A percentile compares a stretch with the other conserved stretches of the same genome.
Evolutionary conservation across 2,888 invertebrate species (phyloP).

Genomic region (Anthophora plumipes): DNA sequence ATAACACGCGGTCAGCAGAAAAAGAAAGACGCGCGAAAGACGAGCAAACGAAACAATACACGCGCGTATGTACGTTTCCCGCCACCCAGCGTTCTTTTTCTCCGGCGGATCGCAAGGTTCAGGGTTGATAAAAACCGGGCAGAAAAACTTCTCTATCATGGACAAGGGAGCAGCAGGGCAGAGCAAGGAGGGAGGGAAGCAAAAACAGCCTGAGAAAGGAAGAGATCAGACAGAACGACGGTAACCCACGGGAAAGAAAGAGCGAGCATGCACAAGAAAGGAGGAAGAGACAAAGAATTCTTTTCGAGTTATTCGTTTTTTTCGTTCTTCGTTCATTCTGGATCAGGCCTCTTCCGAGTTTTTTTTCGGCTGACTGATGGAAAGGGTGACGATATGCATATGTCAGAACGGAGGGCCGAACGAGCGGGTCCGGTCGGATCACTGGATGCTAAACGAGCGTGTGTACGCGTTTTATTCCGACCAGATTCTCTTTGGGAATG

Average conservation of each 20-base stretch:
- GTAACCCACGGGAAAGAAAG: conserved; percentile 29
- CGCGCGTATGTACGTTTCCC: conserved; percentile 19
- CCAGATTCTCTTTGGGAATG: conserved; percentile 6
- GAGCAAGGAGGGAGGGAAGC: conserved; percentile 16
- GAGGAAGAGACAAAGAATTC: conserved; percentile 57
- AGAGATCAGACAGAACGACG: conserved; percentile 46
- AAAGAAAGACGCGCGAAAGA: conserved; percentile 20
- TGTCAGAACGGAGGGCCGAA: conserved; percentile 35
- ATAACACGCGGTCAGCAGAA: conserved; percentile 9
- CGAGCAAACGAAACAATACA: conserved; percentile 12
- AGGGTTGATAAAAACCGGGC: conserved; percentile 48
- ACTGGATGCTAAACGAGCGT: not conserved
- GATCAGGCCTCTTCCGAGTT: conserved; percentile 55
- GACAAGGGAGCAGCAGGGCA: not conserved
- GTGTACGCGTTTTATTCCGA: not conserved
- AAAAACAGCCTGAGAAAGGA: conserved; percentile 68
- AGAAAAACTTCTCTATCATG: conserved; percentile 56
- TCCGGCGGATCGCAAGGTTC: conserved; percentile 38
- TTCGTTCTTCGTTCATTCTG: conserved; percentile 23
- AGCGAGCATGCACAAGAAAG: conserved; percentile 6
- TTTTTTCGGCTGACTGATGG: conserved; percentile 21
- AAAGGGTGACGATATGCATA: conserved; percentile 72
- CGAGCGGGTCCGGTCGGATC: conserved; percentile 30
- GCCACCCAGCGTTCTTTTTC: conserved; percentile 28
- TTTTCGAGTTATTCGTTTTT: conserved; percentile 51